phyloP scores from a whole-genome alignment of 2,797 vertebrate genomes.

The Podargus strigoides region DNA sequence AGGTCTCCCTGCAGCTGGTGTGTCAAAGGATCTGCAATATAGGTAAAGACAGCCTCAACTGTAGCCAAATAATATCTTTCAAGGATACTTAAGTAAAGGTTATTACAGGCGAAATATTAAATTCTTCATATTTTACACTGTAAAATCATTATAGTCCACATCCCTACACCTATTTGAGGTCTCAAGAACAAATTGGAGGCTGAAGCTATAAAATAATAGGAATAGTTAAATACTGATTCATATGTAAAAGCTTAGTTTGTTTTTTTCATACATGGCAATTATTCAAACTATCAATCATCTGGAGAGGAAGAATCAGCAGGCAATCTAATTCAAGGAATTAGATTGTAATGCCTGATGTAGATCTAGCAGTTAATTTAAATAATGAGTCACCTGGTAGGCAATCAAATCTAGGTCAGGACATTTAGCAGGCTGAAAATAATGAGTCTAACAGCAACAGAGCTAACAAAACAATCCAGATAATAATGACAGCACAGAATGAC shows the following conservation, averaged over 20 bases:
- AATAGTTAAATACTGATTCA: neutral
- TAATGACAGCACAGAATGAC: conserved; percentile 58
- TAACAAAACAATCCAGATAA: conserved; percentile 62
- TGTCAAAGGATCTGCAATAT: neutral
- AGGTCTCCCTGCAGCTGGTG: neutral
- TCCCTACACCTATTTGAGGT: neutral
- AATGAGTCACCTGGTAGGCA: conserved; percentile 67
- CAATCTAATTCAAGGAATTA: conserved; percentile 62
- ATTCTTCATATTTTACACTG: neutral
- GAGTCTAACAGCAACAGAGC: conserved; percentile 54
- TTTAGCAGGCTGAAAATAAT: conserved; percentile 67
- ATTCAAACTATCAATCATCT: conserved; percentile 49
- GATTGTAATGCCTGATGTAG: conserved; percentile 57
- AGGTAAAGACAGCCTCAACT: neutral
- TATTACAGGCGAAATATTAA: neutral
- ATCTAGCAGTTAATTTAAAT: conserved; percentile 66
- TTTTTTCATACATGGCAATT: neutral
- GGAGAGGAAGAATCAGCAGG: conserved; percentile 53
- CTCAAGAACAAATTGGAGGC: neutral
- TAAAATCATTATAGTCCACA: neutral
- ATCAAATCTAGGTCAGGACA: conserved; percentile 70
- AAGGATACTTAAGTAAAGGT: neutral
- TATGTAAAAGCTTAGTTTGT: neutral
- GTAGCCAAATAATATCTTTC: neutral
- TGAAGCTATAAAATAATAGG: neutral